Percentiles rank a stretch among this genome's conserved stretches.
Conservation (phyloP, 2,797 vertebrate genomes). For the Discoglossus pictus region DNA sequence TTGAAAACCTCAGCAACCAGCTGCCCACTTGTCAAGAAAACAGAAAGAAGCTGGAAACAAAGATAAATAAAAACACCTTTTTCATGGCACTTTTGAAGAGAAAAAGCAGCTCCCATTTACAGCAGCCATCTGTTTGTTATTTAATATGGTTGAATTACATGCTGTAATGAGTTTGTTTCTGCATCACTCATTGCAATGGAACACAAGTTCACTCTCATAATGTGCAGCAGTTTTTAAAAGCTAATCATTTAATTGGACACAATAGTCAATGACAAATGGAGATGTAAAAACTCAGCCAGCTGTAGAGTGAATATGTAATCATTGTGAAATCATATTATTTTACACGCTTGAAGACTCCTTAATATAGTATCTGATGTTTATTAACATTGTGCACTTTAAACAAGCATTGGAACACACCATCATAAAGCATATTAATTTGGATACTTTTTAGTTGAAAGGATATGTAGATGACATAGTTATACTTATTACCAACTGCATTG, state of each 20-base stretch:
- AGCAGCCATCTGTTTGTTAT: conserved; percentile 99
- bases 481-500: neutral
- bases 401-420: conserved; percentile 53
- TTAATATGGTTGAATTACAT: conserved; percentile 99
- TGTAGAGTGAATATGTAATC: conserved; percentile 99
- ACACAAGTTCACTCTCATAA: conserved; percentile 99
- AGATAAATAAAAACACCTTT: conserved; percentile 96
- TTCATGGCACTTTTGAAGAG: conserved; percentile 94
- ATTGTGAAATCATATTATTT: conserved; percentile 99
- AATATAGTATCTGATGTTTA: conserved; percentile 94
- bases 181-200: conserved; percentile 97
- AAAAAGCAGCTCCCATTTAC: conserved; percentile 96
- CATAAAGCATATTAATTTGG: conserved; percentile 39
- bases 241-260: conserved; percentile 99
- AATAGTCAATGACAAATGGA: conserved; percentile 99
- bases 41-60: conserved; percentile 97
- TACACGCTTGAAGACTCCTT: conserved; percentile 98
- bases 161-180: conserved; percentile 99
- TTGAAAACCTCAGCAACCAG: conserved; percentile 99
- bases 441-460: conserved; percentile 25
- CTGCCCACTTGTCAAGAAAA: conserved; percentile 99
- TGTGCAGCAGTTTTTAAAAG: conserved; percentile 98
- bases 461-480: neutral
- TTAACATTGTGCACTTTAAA: conserved; percentile 72
- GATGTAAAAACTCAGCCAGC: conserved; percentile 98